phyloP scores from a whole-genome alignment of 2,888 invertebrate genomes.

The Polia nebulosa region DNA sequence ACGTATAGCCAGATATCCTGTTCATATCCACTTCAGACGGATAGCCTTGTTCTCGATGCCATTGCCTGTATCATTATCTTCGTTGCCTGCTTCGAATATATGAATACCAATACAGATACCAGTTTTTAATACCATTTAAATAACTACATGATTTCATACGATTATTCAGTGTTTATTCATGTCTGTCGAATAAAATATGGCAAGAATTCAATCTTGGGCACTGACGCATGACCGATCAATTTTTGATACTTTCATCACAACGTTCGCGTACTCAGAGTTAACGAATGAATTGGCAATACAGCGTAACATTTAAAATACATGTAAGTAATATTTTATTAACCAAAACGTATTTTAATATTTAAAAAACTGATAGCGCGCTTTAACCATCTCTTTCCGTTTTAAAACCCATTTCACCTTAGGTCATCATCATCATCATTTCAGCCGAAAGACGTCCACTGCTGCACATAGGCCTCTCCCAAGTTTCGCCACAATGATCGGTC shows the following conservation, averaged over 20 bases:
- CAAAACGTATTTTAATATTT: background rate
- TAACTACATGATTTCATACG: background rate
- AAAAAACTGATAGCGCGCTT: background rate
- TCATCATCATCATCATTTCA: too few species aligned
- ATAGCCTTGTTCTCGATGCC: background rate
- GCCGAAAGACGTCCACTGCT: too few species aligned
- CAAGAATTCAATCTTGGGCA: constrained; percentile 38
- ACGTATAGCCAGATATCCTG: background rate
- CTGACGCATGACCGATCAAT: constrained; percentile 48
- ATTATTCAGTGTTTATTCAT: constrained; percentile 38
- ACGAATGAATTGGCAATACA: constrained; percentile 20
- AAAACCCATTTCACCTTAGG: too few species aligned
- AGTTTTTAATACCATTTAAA: background rate
- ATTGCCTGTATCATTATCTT: background rate
- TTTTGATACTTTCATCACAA: constrained; percentile 58
- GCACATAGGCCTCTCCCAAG: too few species aligned
- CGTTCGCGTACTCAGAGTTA: constrained; percentile 14
- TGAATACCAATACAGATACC: background rate
- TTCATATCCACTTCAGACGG: background rate
- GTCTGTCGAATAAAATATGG: constrained; percentile 33
- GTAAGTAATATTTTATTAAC: background rate
- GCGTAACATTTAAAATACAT: constrained; percentile 8
- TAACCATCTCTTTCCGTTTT: too few species aligned
- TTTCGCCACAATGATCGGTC: too few species aligned
- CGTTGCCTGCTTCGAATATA: background rate